phyloP scores from a whole-genome alignment of 2,113 vertebrate genomes.

The Gasterosteus aculeatus region DNA sequence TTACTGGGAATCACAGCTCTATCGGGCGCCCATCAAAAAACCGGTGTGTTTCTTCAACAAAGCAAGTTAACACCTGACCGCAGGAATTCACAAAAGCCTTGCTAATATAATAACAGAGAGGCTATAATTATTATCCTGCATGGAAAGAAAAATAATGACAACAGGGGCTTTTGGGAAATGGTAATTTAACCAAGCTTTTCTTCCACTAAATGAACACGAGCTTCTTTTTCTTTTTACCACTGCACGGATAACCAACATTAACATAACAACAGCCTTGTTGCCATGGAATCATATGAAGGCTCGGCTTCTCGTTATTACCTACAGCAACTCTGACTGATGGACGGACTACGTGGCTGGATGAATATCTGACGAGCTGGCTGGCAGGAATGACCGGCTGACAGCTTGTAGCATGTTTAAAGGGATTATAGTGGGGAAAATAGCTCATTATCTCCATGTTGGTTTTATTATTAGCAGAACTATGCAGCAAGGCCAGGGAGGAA shows the following conservation, averaged over 20 bases:
- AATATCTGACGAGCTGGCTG: slow-evolving; percentile 53
- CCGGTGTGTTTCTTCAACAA: slow-evolving; percentile 4
- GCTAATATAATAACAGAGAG: background rate
- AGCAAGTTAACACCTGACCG: slow-evolving; percentile 37
- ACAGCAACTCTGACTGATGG: slow-evolving; percentile 53
- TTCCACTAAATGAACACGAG: background rate
- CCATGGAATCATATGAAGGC: slow-evolving; percentile 60
- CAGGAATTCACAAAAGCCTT: slow-evolving; percentile 9
- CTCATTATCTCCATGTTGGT: slow-evolving; percentile 28
- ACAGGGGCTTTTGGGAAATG: background rate
- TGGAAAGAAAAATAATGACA: slow-evolving; percentile 10
- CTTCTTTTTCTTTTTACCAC: slow-evolving; percentile 10
- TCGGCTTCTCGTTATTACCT: slow-evolving; percentile 48
- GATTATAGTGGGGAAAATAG: slow-evolving; percentile 54
- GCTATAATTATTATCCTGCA: slow-evolving; percentile 1
- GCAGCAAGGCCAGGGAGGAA: background rate
- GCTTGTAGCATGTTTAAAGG: slow-evolving; percentile 53
- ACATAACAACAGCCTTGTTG: slow-evolving; percentile 58
- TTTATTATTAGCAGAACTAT: slow-evolving; percentile 29
- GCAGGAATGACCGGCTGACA: slow-evolving; percentile 41
- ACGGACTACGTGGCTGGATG: slow-evolving; percentile 57
- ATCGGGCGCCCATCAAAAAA: background rate
- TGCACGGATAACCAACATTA: slow-evolving; percentile 49
- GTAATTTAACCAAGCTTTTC: slow-evolving; percentile 2
- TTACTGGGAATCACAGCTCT: background rate